Evolutionary conservation across 2,113 vertebrate species (phyloP), one percentile per base, ranked within the genome.

Genomic region (Epinephelus moara): DNA sequence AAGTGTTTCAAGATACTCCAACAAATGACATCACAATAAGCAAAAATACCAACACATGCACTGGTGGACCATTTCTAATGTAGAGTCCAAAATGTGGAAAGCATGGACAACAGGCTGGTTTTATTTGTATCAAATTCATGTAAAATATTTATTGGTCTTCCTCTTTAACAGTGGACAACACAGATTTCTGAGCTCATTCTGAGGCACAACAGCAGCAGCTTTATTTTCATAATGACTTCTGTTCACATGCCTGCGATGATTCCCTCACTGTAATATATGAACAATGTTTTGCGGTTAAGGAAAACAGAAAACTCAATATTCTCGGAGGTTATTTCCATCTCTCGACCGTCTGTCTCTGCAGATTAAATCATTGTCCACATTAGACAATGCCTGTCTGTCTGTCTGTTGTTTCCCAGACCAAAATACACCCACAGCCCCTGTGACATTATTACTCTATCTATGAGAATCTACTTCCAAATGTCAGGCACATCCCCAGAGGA

Each of bases 401-500:
- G 61, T 84, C 80, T 50, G 53, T 64, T 69, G 47, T 87, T 78
- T 91, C 72, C 37, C 49, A 68, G 80, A 80, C 84, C 75, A 84
- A 91, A 90, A 92, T 83, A 91, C 86, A 89, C 69, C 78, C 76
- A 74, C 59, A 75, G 78, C 57, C 88, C 70, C 59, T 25, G 85
- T 93, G 91, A 91, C 92, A 94, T 92, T 92, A 92, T 90, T 91
- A 88, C 92, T 90, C 84, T 84, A 81, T 89, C 89, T 93, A 88
- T 89, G 88, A 86, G 88, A 88, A 78, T 90, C 83, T 88, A 78
- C 89, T 81, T 94, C 85, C 83, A 93, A 94, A 94, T 94, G 94
- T 93, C 92, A 94, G 82, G 63, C 89, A 45, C 74, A 89, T 86
- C 86, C 89, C 91, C n/a, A 4, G 56, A 90, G 91, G 93, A 93